Conservation (phyloP, 2,797 vertebrate species). For the Phrynocephalus guinanensis region DNA sequence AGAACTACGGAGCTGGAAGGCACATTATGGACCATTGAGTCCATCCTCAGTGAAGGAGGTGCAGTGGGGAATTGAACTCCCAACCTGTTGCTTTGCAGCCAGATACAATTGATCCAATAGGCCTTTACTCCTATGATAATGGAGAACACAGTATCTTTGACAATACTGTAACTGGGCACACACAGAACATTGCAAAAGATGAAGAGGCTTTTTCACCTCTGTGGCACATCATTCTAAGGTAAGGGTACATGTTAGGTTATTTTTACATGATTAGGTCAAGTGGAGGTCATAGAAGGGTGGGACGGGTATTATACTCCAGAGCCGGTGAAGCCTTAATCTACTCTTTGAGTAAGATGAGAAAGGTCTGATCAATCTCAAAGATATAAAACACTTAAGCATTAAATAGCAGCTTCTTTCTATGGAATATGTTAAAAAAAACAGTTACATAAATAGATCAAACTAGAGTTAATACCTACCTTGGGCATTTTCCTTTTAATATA, state of each 20-base stretch:
- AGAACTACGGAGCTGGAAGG: too few species aligned
- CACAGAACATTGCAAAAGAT: neutral
- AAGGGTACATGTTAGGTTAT: neutral
- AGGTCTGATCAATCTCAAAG: conserved; percentile 8
- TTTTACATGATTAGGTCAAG: neutral
- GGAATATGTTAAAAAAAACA: neutral
- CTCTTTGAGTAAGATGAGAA: neutral
- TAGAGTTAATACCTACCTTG: neutral
- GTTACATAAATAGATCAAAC: neutral
- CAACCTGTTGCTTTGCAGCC: too few species aligned
- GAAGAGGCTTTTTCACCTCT: neutral
- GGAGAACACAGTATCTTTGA: neutral
- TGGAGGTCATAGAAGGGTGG: neutral
- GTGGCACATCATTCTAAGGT: neutral
- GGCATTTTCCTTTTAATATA: neutral
- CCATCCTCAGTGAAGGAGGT: too few species aligned
- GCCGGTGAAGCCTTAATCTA: neutral
- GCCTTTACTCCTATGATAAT: neutral
- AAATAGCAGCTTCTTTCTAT: neutral
- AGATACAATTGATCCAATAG: too few species aligned
- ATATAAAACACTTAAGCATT: neutral
- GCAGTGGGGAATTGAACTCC: too few species aligned
- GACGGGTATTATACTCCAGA: neutral
- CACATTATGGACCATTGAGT: too few species aligned
- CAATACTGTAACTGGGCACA: neutral